phyloP scores from a whole-genome alignment of 2,797 vertebrate species.

The Oophaga sylvatica region DNA sequence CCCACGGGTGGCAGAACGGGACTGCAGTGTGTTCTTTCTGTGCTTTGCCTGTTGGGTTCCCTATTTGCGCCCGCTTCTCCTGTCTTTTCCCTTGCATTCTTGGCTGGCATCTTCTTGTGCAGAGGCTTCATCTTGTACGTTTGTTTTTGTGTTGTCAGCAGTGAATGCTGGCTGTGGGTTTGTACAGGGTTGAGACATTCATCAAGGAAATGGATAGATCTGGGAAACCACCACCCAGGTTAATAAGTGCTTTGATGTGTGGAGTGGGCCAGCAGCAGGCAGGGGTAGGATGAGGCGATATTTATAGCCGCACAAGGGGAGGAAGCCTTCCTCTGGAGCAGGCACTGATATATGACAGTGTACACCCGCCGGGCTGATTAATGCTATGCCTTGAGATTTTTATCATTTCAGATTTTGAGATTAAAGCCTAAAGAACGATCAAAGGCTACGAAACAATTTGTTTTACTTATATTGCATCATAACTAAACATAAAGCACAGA shows the following conservation, averaged over 20 bases:
- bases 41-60: no score
- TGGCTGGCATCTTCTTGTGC: not conserved
- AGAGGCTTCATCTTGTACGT: not conserved
- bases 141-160: constrained; percentile 10
- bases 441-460: not conserved
- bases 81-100: not conserved
- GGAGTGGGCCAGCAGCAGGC: constrained; percentile 39
- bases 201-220: constrained; percentile 48
- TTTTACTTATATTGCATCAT: not conserved
- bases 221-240: constrained; percentile 45
- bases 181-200: constrained; percentile 20
- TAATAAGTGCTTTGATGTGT: constrained; percentile 50
- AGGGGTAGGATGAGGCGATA: constrained; percentile 23
- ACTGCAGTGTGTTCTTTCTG: no score
- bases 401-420: not conserved
- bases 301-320: constrained; percentile 46
- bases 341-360: constrained; percentile 20
- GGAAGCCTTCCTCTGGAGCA: not conserved
- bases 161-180: not conserved
- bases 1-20: no score
- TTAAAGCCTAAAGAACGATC: not conserved
- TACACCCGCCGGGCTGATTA: not conserved
- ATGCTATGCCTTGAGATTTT: no score
- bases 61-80: not conserved
- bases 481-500: no score